These are phyloP conservation scores for Drosophila koepferae DNA, from an alignment of 2,888 invertebrate species.

Conservation along the genomic window DNA sequence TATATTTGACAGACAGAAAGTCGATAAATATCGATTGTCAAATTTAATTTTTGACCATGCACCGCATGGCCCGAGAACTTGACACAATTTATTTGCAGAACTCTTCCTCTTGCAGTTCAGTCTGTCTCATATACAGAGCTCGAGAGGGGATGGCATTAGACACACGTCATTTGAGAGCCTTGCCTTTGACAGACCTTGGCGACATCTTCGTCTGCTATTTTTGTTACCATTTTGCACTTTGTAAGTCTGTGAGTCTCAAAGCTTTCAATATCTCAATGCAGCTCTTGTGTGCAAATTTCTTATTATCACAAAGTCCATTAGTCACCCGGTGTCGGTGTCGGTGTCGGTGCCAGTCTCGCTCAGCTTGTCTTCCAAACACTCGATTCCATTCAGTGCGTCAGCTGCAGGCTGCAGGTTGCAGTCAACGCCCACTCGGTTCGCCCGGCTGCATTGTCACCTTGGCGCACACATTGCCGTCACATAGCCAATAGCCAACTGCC, in stretches of 20 bases:
- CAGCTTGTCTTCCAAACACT: background rate
- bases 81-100: background rate
- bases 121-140: background rate
- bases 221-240: background rate
- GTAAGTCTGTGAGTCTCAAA: background rate
- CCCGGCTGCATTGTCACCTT: constrained; percentile 10
- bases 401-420: background rate
- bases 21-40: constrained; percentile 4
- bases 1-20: background rate
- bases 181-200: background rate
- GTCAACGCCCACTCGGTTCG: background rate
- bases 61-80: background rate
- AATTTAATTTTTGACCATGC: background rate
- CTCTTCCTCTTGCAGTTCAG: background rate
- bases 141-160: background rate
- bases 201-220: background rate
- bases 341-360: background rate
- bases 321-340: background rate
- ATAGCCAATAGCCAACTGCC: background rate
- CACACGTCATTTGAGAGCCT: background rate
- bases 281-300: background rate
- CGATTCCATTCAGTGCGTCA: constrained; percentile 14
- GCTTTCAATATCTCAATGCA: constrained; percentile 1
- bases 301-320: background rate
- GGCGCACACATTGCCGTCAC: background rate